Conservation (phyloP, 1,140 invertebrate species). For the Eriocheir sinensis region DNA sequence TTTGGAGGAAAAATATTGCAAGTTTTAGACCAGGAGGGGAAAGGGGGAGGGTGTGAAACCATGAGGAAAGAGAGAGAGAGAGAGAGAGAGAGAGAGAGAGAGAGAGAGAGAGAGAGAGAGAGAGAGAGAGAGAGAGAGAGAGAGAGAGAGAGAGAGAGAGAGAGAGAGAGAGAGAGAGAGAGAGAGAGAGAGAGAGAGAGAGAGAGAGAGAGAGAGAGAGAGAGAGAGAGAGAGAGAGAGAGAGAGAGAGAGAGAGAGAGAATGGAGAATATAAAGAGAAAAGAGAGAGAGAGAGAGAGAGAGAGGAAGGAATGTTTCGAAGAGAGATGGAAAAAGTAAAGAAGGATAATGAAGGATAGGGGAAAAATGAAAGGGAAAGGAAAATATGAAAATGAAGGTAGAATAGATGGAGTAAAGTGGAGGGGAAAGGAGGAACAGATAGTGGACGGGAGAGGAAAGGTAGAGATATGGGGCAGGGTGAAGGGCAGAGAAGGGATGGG, state of each 20-base stretch:
- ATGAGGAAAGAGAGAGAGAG: too few relatives aligned
- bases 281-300: neutral
- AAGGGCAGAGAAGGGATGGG: neutral
- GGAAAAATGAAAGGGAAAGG: neutral
- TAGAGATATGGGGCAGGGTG: neutral
- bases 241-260: constrained; percentile 36
- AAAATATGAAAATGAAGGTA: neutral
- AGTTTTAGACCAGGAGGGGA: too few relatives aligned
- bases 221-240: neutral
- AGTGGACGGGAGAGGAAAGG: neutral
- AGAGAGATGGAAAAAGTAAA: too few relatives aligned
- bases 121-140: too few relatives aligned
- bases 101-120: too few relatives aligned
- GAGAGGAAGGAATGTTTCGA: neutral
- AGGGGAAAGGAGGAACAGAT: neutral
- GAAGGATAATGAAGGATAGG: neutral
- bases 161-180: too few relatives aligned
- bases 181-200: too few relatives aligned
- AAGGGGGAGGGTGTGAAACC: neutral
- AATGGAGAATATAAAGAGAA: neutral
- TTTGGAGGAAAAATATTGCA: too few relatives aligned
- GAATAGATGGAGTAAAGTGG: neutral
- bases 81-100: too few relatives aligned
- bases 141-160: too few relatives aligned
- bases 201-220: too few relatives aligned